Conservation (phyloP, 2,888 invertebrate species). For the Conchocele bisecta region DNA sequence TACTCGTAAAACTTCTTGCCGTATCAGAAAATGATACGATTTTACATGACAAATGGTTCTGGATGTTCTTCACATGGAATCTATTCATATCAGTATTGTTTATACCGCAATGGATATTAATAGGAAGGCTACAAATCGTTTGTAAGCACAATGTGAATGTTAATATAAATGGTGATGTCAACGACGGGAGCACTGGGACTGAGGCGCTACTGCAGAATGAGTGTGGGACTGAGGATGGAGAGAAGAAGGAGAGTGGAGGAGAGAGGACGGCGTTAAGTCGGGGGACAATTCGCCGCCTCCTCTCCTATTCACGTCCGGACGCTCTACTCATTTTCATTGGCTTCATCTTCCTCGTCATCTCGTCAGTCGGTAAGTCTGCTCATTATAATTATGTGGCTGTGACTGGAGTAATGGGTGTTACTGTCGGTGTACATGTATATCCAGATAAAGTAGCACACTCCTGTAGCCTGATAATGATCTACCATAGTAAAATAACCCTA, state of each 20-base stretch:
- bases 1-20: conserved; percentile 64
- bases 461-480: no score
- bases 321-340: conserved; percentile 58
- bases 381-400: no score
- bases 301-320: conserved; percentile 70
- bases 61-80: conserved; percentile 66
- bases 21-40: conserved; percentile 57
- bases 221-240: background rate
- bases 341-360: conserved; percentile 60
- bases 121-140: conserved; percentile 56
- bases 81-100: conserved; percentile 54
- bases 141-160: no score
- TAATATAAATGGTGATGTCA: no score
- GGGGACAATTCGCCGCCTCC: conserved; percentile 61
- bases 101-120: conserved; percentile 47
- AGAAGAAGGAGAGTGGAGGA: background rate
- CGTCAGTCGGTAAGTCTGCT: conserved; percentile 64
- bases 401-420: no score
- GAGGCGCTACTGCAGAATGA: conserved; percentile 37
- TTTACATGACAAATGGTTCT: conserved; percentile 63
- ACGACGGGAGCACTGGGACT: conserved; percentile 44
- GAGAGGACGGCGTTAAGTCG: conserved; percentile 9
- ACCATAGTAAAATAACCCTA: no score
- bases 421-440: no score
- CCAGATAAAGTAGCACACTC: no score